Base-by-base conservation (phyloP, 2,797 vertebrate genomes). In the Loriculus beryllinus region DNA sequence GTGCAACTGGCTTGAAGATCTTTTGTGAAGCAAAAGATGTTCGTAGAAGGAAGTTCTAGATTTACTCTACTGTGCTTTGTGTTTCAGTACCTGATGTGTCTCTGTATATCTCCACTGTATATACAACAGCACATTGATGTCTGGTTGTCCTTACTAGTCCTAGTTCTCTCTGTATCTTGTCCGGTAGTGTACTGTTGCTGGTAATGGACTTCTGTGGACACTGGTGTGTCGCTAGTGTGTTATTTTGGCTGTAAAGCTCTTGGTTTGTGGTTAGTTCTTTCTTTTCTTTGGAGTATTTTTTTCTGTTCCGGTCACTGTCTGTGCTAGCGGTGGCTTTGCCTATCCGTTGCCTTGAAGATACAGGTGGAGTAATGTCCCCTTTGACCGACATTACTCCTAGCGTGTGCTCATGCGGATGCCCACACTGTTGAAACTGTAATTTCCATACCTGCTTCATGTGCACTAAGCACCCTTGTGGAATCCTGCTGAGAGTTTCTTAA, bases 401-500 rank as follows among this genome's bases (percentile, higher is more conserved):
- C 87, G 93, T 96, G 97, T 97, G 97, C 97, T 98, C 97, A 96
- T 98, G 97, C 98, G 93, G 98, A 97, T 94, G 98, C 97, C 98
- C 97, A 97, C 98, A 97, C 98, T 96, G 97, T 97, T 94, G 91
- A 98, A 98, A 98, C 95, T 97, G 97, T 98, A 97, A 97, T 96
- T 97, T 98, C 97, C 98, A 98, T 98, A 98, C 98, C 97, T 98
- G 98, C 98, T 98, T 98, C 98, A 98, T 98, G 98, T 98, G 98
- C 97, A 98, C 98, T 97, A 88, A 97, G 98, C 98, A 98, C 97
- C 98, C 98, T 98, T 98, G 98, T 99, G 98, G 99, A 99, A 99
- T 99, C 98, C 98, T 98, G 98, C 98, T 99, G 98, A 96, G 95
- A 96, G 96, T 97, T 98, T 97, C 96, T 95, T 65, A 94, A 97